phyloP scores from a whole-genome alignment of 2,113 vertebrate genomes.

The Ptychochromis oligacanthus region DNA sequence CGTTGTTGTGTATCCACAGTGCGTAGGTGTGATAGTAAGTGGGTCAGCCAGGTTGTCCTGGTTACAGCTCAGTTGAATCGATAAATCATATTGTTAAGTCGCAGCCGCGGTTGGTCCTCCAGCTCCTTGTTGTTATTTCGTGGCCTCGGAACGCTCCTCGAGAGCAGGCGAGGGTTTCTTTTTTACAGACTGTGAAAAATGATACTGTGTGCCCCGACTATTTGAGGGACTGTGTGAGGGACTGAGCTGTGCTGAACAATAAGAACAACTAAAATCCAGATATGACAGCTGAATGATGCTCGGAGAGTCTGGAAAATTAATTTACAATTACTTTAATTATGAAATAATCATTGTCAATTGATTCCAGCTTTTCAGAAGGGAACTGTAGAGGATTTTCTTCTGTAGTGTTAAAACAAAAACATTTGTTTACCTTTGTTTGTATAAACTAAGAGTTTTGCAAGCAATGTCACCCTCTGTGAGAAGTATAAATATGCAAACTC shows the following conservation, averaged over 20 bases:
- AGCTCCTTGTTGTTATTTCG: constrained; percentile 2
- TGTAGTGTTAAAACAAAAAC: rapidly evolving
- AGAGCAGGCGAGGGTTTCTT: neutral
- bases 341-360: rapidly evolving
- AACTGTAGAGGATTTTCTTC: rapidly evolving
- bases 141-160: neutral
- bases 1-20: neutral
- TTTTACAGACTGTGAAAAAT: neutral
- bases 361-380: neutral
- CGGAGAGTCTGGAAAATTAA: neutral
- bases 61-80: constrained; percentile 51
- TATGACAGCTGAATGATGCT: neutral
- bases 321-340: neutral
- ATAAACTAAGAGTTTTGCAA: no score
- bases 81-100: constrained; percentile 53
- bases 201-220: rapidly evolving
- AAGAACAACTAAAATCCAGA: neutral
- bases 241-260: neutral
- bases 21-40: constrained; percentile 45
- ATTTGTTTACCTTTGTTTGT: no score
- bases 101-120: neutral
- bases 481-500: no score
- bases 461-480: no score
- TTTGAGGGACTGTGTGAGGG: neutral
- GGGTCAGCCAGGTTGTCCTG: constrained; percentile 61